phyloP scores from a whole-genome alignment of 2,888 invertebrate genomes.

The Cantharis lateralis region DNA sequence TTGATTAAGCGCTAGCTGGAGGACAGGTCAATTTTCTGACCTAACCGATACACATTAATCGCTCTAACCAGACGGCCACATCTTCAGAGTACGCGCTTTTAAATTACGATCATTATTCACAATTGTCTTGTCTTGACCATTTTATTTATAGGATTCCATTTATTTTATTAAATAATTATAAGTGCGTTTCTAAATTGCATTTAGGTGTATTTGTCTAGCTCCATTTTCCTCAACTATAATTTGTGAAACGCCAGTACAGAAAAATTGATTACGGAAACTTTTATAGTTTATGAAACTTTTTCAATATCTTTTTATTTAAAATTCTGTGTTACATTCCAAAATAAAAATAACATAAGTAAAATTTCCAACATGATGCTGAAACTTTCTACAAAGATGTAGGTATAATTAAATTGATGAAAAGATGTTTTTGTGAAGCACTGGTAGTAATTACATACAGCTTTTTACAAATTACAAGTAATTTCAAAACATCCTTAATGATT shows the following conservation, averaged over 20 bases:
- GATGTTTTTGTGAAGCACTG: neutral
- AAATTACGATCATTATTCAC: conserved; percentile 41
- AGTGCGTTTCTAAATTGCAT: neutral
- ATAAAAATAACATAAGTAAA: neutral
- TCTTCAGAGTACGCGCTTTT: conserved; percentile 36
- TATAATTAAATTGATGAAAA: neutral
- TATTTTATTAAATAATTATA: neutral
- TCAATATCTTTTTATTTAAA: neutral
- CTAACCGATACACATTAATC: conserved; percentile 44
- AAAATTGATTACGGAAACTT: neutral
- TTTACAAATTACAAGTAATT: neutral
- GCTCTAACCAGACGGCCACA: conserved; percentile 39
- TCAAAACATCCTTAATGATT: neutral
- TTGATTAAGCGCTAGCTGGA: conserved; percentile 1
- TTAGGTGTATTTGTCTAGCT: neutral
- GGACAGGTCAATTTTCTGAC: conserved; percentile 42
- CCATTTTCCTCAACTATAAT: neutral
- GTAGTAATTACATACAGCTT: neutral
- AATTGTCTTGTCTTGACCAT: conserved; percentile 34
- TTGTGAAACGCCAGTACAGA: neutral
- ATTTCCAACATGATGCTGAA: neutral
- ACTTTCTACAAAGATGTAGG: neutral
- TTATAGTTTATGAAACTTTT: neutral
- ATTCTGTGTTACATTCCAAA: neutral
- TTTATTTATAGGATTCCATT: conserved; percentile 31